These are phyloP conservation scores for Heliothis peltigera DNA, from an alignment of 2,888 invertebrate species.

Conservation along the genomic window DNA sequence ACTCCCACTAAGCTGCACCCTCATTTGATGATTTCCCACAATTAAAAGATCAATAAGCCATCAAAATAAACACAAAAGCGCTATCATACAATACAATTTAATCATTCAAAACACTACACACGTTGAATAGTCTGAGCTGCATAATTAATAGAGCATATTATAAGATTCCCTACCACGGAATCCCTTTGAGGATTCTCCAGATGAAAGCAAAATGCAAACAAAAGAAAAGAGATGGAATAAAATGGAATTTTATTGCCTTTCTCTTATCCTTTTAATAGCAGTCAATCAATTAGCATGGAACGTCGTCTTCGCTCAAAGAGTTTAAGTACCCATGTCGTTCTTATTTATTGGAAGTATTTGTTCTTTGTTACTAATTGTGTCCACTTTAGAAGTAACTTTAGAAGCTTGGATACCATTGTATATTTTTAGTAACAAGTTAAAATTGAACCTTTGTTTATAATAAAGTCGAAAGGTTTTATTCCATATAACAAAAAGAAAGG, in stretches of 20 bases:
- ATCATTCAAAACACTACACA: too few species aligned
- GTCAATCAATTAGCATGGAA: conserved; percentile 42
- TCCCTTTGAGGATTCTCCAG: conserved; percentile 37
- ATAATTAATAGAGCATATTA: conserved; percentile 4
- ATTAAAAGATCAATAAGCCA: too few species aligned
- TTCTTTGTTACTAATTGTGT: conserved; percentile 14
- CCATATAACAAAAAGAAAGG: too few species aligned
- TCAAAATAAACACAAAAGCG: too few species aligned
- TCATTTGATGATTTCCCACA: too few species aligned
- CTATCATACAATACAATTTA: too few species aligned
- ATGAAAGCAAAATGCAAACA: not conserved
- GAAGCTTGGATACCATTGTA: too few species aligned
- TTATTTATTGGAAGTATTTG: conserved; percentile 15
- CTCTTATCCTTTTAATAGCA: conserved; percentile 16
- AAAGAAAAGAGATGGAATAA: conserved; percentile 3
- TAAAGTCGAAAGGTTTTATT: too few species aligned
- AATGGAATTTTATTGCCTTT: conserved; percentile 14
- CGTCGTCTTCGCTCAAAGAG: conserved; percentile 7
- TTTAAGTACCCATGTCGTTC: conserved; percentile 11
- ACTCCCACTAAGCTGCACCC: too few species aligned
- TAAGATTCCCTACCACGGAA: conserved; percentile 11
- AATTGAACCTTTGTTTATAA: too few species aligned
- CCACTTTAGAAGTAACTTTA: too few species aligned
- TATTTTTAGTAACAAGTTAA: too few species aligned
- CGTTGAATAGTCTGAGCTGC: not conserved